These are phyloP conservation scores for Sycophaga agraensis DNA, from an alignment of 1,140 invertebrate species.

Conservation along the genomic window DNA sequence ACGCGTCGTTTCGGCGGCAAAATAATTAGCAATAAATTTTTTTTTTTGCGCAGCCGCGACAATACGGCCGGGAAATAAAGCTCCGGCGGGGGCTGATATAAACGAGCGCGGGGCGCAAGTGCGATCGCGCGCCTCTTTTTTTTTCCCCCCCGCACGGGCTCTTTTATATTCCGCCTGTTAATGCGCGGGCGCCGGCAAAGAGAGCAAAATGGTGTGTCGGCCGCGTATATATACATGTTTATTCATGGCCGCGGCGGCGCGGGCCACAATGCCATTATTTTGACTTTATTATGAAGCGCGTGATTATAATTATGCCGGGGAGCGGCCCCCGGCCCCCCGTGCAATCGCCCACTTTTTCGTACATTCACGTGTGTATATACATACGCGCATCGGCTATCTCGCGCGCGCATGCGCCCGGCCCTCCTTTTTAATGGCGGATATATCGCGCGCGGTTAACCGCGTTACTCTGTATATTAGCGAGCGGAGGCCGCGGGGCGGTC, in stretches of 20 bases:
- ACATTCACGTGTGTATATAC: slow-evolving; percentile 1
- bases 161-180: not conserved
- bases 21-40: too few relatives aligned
- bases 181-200: not conserved
- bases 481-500: not conserved
- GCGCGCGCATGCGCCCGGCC: too few relatives aligned
- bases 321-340: not conserved
- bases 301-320: slow-evolving; percentile 23
- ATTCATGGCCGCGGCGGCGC: not conserved
- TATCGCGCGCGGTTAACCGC: too few relatives aligned
- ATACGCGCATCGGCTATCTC: not conserved
- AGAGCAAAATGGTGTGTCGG: not conserved
- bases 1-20: too few relatives aligned
- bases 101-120: not conserved
- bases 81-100: not conserved
- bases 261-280: slow-evolving; percentile 19
- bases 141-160: too few relatives aligned
- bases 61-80: too few relatives aligned
- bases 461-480: too few relatives aligned
- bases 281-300: slow-evolving; percentile 13
- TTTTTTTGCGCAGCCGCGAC: too few relatives aligned
- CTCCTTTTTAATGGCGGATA: too few relatives aligned
- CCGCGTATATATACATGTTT: not conserved
- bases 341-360: slow-evolving; percentile 9
- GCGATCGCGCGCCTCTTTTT: not conserved